Base-by-base conservation (phyloP, 2,797 vertebrate genomes). In the Myotis daubentonii region DNA sequence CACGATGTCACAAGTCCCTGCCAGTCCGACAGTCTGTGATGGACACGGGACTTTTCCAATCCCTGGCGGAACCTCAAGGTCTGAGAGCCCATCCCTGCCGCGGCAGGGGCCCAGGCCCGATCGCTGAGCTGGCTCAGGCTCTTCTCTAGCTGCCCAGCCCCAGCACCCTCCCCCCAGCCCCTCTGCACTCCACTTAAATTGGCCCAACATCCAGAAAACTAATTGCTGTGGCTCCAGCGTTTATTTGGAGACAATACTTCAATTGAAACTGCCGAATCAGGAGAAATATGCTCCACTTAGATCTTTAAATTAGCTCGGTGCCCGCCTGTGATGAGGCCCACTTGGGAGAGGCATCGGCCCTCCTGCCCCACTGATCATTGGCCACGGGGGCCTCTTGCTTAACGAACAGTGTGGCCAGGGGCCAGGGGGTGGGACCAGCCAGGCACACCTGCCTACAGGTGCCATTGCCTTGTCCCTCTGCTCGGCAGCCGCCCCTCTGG, bases 221-320 rank as follows among this genome's bases (percentile, higher is more conserved):
- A 96, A 97, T 91, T 94, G 92, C 93, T 93, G 72, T 86, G 84
- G 93, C 92, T 94, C 84, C 91, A 41, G 51, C 71, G 86, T 95
- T 97, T 96, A 92, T 96, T 91, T 94, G 88, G 94, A 95, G 92
- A 97, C 96, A 95, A 95, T 96, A 80, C 72, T 91, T 81, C 57
- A 0, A 94, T 88, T 94, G 72, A 91, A 98, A 96, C 68, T 96
- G 95, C 95, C 38, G 17, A 90, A 95, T 93, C 91, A 96, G 91
- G 95, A 97, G 94, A 95, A 97, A 95, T 70, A 91, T 36, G 89
- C 86, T 95, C 96, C 86, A 94, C 90, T 97, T 95, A 96, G 88
- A 87, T 94, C 95, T 94, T 92, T 89, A 94, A 95, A 95, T 95
- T 55, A 95, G 94, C 85, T 88, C 28, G 0, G 57, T 17, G 2